These are phyloP conservation scores for Desmophyllum pertusum DNA, from an alignment of 92 coral and sea anemone genomes.

Conservation along the genomic window DNA sequence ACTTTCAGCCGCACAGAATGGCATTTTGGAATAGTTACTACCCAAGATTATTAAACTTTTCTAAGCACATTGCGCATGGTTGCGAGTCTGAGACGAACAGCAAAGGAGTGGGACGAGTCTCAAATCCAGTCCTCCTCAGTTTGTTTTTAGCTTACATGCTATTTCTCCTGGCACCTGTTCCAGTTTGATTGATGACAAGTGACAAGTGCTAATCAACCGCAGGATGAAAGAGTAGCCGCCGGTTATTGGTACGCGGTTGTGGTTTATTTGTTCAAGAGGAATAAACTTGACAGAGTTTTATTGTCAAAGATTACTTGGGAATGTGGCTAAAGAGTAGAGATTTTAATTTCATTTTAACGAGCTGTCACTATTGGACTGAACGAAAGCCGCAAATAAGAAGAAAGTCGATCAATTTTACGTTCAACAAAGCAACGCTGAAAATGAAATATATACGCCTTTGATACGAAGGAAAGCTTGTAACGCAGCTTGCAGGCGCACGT, in stretches of 20 bases:
- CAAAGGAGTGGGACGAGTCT: not conserved
- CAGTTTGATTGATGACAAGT: slow-evolving; percentile 2
- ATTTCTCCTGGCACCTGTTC: slow-evolving; percentile 11
- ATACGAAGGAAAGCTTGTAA: not conserved
- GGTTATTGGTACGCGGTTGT: slow-evolving; percentile 7
- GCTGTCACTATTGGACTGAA: not conserved
- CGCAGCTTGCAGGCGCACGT: too few species aligned
- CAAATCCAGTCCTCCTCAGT: slow-evolving; percentile 13
- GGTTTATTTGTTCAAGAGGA: not conserved
- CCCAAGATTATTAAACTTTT: slow-evolving; percentile 41
- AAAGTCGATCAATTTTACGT: not conserved
- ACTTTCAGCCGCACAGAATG: slow-evolving; percentile 68
- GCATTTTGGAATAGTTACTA: slow-evolving; percentile 77
- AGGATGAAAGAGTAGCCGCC: slow-evolving; percentile 19
- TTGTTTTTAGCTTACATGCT: not conserved
- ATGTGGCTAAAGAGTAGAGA: too few species aligned
- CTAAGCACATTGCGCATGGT: not conserved
- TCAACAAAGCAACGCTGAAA: not conserved
- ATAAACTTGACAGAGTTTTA: not conserved
- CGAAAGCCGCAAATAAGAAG: not conserved
- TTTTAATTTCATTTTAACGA: not conserved
- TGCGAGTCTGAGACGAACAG: not conserved
- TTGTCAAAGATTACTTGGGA: not conserved
- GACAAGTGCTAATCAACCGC: slow-evolving; percentile 20
- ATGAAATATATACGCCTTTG: not conserved